phyloP scores from a whole-genome alignment of 2,888 invertebrate genomes.

The Gymnoscelis rufifasciata region DNA sequence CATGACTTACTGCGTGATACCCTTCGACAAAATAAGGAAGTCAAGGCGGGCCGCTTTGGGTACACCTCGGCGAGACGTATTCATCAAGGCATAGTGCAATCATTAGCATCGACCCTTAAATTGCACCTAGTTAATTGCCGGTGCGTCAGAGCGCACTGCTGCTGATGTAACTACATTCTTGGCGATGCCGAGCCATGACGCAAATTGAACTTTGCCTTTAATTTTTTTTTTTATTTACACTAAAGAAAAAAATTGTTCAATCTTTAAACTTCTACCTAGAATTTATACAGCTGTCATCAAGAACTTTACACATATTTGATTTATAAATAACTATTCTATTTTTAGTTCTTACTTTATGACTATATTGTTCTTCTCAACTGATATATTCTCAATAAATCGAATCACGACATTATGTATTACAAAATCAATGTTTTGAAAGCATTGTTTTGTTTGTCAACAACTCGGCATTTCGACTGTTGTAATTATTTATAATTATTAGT shows the following conservation, averaged over 20 bases:
- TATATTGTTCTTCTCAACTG: too few relatives aligned
- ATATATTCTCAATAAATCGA: too few relatives aligned
- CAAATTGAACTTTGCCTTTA: constrained; percentile 16
- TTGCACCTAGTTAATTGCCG: constrained; percentile 25
- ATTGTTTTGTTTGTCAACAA: constrained; percentile 13
- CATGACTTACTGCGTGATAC: background rate
- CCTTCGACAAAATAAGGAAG: constrained; percentile 16
- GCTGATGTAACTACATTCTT: constrained; percentile 30
- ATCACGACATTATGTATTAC: background rate
- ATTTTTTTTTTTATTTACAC: too few relatives aligned
- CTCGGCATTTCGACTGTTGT: background rate
- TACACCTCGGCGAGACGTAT: constrained; percentile 21
- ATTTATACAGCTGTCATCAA: background rate
- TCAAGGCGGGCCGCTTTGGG: constrained; percentile 21
- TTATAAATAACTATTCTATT: too few relatives aligned
- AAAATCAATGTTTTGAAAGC: background rate
- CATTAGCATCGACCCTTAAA: constrained; percentile 25
- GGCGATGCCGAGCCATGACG: constrained; percentile 23
- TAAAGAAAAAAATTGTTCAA: too few relatives aligned
- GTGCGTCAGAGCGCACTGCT: constrained; percentile 27
- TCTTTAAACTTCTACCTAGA: background rate
- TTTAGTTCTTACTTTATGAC: too few relatives aligned
- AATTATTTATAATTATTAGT: constrained; percentile 12
- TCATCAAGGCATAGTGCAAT: constrained; percentile 22
- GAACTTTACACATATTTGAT: too few relatives aligned